Base-by-base conservation (phyloP, 2,113 vertebrate genomes). In the Ploceus nigricollis region DNA sequence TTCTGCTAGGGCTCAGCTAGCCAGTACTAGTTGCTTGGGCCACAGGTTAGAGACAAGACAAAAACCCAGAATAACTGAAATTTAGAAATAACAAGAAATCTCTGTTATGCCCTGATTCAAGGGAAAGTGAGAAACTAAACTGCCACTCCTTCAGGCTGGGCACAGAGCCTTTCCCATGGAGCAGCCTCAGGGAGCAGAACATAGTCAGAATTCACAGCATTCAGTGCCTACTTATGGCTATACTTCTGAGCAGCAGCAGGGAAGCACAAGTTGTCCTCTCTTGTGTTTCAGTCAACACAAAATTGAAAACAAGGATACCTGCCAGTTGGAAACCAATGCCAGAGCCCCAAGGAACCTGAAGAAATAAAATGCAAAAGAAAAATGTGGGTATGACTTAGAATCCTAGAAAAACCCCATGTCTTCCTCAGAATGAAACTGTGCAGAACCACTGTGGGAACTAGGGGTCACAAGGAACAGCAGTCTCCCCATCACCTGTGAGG, bases 81-180 rank as follows among this genome's bases (percentile, higher is more conserved):
- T 39, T 85, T 40, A 68, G 63, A 90, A 92, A 79, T 51, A 48
- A n/a, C 20, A 88, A 48, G 44, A 82, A 85, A 76, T 44, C 15
- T 60, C 17, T 64, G 21, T 40, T 71, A 44, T 56, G 2, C 4
- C 12, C 8, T 0, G 0, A 30, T 45, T 82, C 44, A 60, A 82
- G 24, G 9, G 31, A 84, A 93, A 87, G 24, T 27, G 39, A 42
- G 39, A 81, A 87, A 57, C 18, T 58, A 42, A 88, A 44, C 31
- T 51, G 39, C 5, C 30, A 44, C 27, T 63, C 11, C 21, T 37
- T 76, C 11, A 61, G 37, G 13, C 44, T 73, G 15, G 25, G 20
- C 11, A 5, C 2, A 11, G 31, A 93, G 48, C 21, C 45, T 51
- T 87, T 90, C 45, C n/a, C 65, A 53, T 0, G 1, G 31, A 47